These are phyloP conservation scores for Mercenaria mercenaria DNA, from an alignment of 1,140 invertebrate genomes.

Conservation along the genomic window DNA sequence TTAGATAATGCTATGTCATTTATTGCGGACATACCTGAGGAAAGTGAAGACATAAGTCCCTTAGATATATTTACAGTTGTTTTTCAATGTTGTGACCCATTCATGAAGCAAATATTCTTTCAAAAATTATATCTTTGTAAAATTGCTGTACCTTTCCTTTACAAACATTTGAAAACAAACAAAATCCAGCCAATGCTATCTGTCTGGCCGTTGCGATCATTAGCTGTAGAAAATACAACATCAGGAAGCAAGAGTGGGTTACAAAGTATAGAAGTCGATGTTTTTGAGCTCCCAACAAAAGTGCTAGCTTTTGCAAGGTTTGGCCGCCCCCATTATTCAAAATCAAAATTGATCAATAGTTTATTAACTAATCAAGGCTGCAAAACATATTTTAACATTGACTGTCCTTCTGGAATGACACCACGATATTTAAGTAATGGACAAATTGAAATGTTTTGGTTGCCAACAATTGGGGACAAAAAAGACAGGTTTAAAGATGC, in stretches of 20 bases:
- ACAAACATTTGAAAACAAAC: background rate
- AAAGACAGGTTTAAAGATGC: background rate
- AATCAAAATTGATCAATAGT: background rate
- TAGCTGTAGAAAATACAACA: background rate
- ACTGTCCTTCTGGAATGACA: background rate
- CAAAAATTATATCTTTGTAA: background rate
- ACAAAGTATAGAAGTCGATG: background rate
- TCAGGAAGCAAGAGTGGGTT: background rate
- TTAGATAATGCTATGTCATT: no score
- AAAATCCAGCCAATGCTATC: background rate
- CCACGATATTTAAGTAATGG: background rate
- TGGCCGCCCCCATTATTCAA: background rate
- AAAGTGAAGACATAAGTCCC: no score
- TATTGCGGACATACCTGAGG: no score
- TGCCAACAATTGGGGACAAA: background rate
- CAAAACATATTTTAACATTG: background rate
- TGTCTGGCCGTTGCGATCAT: background rate
- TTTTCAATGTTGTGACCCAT: conserved; percentile 8
- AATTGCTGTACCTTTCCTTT: background rate
- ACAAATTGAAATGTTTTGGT: background rate
- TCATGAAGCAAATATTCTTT: background rate
- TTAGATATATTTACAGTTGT: background rate
- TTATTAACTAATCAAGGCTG: background rate
- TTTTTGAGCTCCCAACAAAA: background rate
- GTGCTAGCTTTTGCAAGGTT: background rate